Conservation (phyloP, 2,888 invertebrate species). For the Cheilosia scutellata region DNA sequence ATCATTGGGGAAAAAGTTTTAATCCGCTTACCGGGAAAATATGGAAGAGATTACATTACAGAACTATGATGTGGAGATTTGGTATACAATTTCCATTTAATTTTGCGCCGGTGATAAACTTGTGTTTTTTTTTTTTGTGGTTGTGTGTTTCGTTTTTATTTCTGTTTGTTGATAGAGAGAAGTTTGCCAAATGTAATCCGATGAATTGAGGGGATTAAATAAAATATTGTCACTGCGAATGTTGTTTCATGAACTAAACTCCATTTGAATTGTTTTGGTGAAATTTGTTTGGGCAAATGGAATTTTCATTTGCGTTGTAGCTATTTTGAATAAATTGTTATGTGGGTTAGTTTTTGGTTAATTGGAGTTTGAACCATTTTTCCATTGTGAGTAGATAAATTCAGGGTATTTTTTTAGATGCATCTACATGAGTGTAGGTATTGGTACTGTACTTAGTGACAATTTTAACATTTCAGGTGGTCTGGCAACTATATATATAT, state of each 20-base stretch:
- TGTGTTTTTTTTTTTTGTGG: too few relatives aligned
- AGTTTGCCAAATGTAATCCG: constrained; percentile 15
- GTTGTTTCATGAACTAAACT: not conserved
- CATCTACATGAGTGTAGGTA: too few relatives aligned
- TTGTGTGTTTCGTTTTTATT: not conserved
- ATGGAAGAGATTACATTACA: constrained; percentile 38
- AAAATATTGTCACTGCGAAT: constrained; percentile 9
- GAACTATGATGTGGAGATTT: constrained; percentile 18
- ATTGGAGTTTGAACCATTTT: too few relatives aligned
- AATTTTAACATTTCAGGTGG: too few relatives aligned
- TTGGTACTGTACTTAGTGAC: too few relatives aligned
- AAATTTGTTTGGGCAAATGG: too few relatives aligned
- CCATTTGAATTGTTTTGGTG: not conserved
- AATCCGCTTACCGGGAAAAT: constrained; percentile 29
- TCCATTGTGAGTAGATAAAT: too few relatives aligned
- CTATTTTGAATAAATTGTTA: too few relatives aligned
- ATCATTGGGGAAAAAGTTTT: constrained; percentile 16
- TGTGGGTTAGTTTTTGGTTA: too few relatives aligned
- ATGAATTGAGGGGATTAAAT: constrained; percentile 14
- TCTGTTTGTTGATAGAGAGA: not conserved
- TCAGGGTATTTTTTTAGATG: too few relatives aligned
- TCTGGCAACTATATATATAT: too few relatives aligned
- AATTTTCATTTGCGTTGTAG: too few relatives aligned
- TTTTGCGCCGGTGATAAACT: not conserved
- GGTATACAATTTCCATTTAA: constrained; percentile 2